A percentile compares a stretch with the other conserved stretches of the same genome.
Evolutionary conservation across 2,113 vertebrate genomes (phyloP).

Genomic region (Ailurus styani): DNA sequence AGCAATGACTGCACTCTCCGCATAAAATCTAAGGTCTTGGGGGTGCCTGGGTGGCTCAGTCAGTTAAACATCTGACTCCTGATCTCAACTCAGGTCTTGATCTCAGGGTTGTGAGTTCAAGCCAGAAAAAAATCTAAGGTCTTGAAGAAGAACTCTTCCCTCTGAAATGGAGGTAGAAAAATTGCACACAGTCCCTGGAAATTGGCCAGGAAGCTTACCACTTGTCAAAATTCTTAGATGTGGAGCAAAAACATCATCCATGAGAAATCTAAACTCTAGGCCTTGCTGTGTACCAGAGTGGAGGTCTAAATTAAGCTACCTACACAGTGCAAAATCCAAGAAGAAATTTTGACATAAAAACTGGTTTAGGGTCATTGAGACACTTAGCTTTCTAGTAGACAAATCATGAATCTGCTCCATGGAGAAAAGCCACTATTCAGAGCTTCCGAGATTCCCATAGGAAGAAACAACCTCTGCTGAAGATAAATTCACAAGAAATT

Average conservation of each 20-base stretch:
- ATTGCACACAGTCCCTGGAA: neutral
- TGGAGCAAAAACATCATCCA: neutral
- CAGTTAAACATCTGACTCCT: neutral
- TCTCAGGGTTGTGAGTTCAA: neutral
- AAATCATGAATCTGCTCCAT: neutral
- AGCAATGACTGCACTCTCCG: neutral
- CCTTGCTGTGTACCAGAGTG: neutral
- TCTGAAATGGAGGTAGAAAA: neutral
- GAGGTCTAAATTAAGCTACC: neutral
- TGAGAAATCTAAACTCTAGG: neutral
- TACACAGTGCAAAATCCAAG: neutral
- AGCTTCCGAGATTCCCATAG: neutral
- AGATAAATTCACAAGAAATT: neutral
- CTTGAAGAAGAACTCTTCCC: neutral
- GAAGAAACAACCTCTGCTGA: neutral
- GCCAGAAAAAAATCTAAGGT: neutral
- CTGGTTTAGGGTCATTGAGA: neutral
- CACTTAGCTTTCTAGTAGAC: neutral
- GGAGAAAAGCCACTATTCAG: neutral
- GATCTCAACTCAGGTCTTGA: neutral
- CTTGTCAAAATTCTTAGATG: neutral
- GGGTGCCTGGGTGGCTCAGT: neutral
- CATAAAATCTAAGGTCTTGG: neutral
- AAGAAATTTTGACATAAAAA: neutral
- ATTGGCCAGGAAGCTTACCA: neutral